phyloP scores from a whole-genome alignment of 1,140 invertebrate genomes.

The Argopecten irradians region DNA sequence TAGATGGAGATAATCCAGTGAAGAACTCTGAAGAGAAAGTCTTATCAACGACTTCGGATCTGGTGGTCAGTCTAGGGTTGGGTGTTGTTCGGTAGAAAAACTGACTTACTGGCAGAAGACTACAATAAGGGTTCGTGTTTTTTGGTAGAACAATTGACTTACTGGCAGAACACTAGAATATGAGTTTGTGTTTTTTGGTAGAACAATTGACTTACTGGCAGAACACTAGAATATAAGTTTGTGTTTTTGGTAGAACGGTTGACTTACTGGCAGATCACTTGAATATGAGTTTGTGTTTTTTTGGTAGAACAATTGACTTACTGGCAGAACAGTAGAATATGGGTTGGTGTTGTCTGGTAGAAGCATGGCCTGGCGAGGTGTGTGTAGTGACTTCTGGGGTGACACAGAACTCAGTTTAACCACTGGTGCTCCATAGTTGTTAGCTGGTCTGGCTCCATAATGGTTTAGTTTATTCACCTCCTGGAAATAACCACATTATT shows the following conservation, averaged over 20 bases:
- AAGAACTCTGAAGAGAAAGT: too few species aligned
- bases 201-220: slow-evolving; percentile 52
- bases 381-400: slow-evolving; percentile 31
- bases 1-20: too few species aligned
- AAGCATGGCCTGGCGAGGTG: slow-evolving; percentile 34
- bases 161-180: slow-evolving; percentile 58
- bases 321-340: slow-evolving; percentile 56
- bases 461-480: slow-evolving; percentile 40
- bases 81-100: too few species aligned
- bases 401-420: slow-evolving; percentile 4
- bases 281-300: neutral
- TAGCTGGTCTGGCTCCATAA: slow-evolving; percentile 42
- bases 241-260: slow-evolving; percentile 65
- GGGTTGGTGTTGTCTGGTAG: slow-evolving; percentile 66
- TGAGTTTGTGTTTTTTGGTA: too few species aligned
- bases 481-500: slow-evolving; percentile 37
- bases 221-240: slow-evolving; percentile 59
- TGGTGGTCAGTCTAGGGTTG: too few species aligned
- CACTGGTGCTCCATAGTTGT: slow-evolving; percentile 41
- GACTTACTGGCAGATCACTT: too few species aligned
- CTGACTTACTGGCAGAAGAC: too few species aligned
- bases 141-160: slow-evolving; percentile 30
- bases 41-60: too few species aligned
- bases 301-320: slow-evolving; percentile 37
- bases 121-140: neutral